Conservation (phyloP, 2,888 invertebrate genomes). For the Lacanobia oleracea region DNA sequence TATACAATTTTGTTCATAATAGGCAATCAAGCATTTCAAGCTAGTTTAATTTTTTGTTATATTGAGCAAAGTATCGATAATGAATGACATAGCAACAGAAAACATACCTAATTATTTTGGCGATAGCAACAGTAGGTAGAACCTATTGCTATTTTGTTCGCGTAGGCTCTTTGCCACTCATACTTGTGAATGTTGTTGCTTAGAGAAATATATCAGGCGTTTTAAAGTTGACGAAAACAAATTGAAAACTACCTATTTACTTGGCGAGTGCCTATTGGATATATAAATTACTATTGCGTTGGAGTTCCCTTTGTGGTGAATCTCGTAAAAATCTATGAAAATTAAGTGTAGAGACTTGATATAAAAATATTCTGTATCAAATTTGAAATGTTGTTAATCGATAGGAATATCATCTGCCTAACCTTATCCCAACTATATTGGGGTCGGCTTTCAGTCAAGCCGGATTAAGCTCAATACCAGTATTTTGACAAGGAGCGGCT, state of each 20-base stretch:
- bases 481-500: too few species aligned
- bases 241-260: background rate
- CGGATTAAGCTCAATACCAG: too few species aligned
- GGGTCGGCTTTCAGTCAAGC: too few species aligned
- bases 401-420: too few species aligned
- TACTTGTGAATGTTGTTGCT: constrained; percentile 26
- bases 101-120: constrained; percentile 22
- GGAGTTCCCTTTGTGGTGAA: background rate
- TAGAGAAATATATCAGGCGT: constrained; percentile 24
- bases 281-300: background rate
- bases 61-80: constrained; percentile 10
- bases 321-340: background rate
- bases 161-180: constrained; percentile 13
- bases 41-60: constrained; percentile 24
- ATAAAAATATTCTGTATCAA: background rate
- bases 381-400: background rate
- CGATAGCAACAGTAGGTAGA: background rate
- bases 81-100: constrained; percentile 29
- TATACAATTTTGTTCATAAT: constrained; percentile 35
- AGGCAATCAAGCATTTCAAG: constrained; percentile 36
- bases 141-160: constrained; percentile 27
- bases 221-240: background rate
- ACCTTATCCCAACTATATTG: too few species aligned
- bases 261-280: background rate
- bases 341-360: background rate